phyloP scores from a whole-genome alignment of 2,113 vertebrate genomes.

The Perca fluviatilis region DNA sequence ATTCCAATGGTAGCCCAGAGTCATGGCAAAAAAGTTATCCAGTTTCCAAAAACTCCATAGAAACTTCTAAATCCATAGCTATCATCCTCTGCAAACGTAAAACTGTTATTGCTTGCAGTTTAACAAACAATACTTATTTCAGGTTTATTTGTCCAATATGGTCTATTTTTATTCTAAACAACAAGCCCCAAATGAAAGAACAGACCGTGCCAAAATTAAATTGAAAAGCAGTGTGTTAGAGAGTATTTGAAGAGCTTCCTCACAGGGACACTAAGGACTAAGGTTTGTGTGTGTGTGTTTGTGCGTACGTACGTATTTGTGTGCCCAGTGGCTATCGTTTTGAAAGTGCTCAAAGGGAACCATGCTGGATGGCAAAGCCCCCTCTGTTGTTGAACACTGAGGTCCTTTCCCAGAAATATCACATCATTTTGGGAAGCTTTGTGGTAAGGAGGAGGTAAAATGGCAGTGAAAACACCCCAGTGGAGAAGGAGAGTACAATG shows the following conservation, averaged over 20 bases:
- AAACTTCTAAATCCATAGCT: slow-evolving; percentile 1
- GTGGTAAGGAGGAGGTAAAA: slow-evolving; percentile 69
- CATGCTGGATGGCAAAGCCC: slow-evolving; percentile 60
- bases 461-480: slow-evolving; percentile 74
- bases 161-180: slow-evolving; percentile 42
- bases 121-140: slow-evolving; percentile 24
- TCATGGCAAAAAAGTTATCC: background rate
- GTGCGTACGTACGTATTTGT: background rate
- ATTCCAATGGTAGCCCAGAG: background rate
- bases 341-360: slow-evolving; percentile 73
- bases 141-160: slow-evolving; percentile 25
- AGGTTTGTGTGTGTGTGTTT: background rate
- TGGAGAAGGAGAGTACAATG: slow-evolving; percentile 73
- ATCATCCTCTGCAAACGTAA: background rate
- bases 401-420: slow-evolving; percentile 75
- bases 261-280: slow-evolving; percentile 34
- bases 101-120: slow-evolving; percentile 13
- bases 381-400: slow-evolving; percentile 70
- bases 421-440: slow-evolving; percentile 71
- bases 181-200: slow-evolving; percentile 27
- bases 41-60: background rate
- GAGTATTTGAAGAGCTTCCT: slow-evolving; percentile 54
- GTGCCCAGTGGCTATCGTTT: slow-evolving; percentile 50
- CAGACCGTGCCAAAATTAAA: slow-evolving; percentile 53
- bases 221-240: slow-evolving; percentile 46